These are phyloP conservation scores for Danaus chrysippus DNA, from an alignment of 2,888 invertebrate species.

Conservation along the genomic window DNA sequence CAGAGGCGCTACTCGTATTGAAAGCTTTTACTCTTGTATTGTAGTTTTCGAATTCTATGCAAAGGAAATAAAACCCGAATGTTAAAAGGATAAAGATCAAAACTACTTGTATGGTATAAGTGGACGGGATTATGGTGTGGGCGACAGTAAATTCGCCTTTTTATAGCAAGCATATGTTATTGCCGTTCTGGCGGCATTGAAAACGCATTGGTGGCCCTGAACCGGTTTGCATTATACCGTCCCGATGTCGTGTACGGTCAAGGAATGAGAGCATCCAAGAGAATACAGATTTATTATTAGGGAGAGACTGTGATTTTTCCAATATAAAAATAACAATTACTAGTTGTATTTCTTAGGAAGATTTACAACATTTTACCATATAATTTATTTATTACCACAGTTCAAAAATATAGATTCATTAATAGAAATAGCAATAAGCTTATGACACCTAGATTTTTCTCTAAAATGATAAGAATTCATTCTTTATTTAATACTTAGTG, in stretches of 20 bases:
- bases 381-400: too few relatives aligned
- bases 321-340: background rate
- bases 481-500: too few relatives aligned
- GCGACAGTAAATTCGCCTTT: constrained; percentile 40
- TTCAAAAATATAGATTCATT: too few relatives aligned
- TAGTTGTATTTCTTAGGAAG: background rate
- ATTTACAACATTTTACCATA: background rate
- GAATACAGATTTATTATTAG: background rate
- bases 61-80: constrained; percentile 13
- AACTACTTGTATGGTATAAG: constrained; percentile 1
- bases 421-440: too few relatives aligned
- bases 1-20: constrained; percentile 29
- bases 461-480: too few relatives aligned
- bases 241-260: constrained; percentile 47
- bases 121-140: constrained; percentile 32
- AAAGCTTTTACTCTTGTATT: constrained; percentile 27
- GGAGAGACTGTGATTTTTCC: background rate
- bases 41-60: constrained; percentile 9
- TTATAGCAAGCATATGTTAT: constrained; percentile 62
- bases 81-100: background rate
- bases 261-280: constrained; percentile 30
- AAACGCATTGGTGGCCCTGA: constrained; percentile 62
- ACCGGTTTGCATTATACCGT: constrained; percentile 65
- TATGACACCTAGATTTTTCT: too few relatives aligned
- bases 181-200: constrained; percentile 48